Conservation (phyloP, 2,797 vertebrate species). For the Eleutherodactylus coqui region DNA sequence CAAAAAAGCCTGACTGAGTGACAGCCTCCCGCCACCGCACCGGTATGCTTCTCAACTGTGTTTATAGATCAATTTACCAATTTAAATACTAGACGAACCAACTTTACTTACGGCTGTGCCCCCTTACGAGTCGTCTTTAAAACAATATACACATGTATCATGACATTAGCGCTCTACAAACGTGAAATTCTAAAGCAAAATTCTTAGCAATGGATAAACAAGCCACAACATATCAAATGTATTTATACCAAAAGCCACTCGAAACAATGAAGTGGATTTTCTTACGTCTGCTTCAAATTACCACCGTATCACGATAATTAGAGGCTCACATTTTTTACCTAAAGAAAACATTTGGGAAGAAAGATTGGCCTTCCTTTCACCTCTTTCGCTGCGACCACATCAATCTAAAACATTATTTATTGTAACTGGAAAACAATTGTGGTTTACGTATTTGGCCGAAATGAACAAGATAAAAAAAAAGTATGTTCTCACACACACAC, state of each 20-base stretch:
- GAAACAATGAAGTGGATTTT: constrained; percentile 42
- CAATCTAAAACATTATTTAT: constrained; percentile 19
- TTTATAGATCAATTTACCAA: constrained; percentile 54
- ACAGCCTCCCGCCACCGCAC: constrained; percentile 30
- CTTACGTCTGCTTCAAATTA: constrained; percentile 46
- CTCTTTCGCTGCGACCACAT: constrained; percentile 17
- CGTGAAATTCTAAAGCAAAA: constrained; percentile 29
- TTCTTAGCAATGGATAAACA: constrained; percentile 30
- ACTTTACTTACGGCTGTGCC: background rate
- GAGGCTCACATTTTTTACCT: constrained; percentile 13
- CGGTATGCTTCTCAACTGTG: constrained; percentile 42
- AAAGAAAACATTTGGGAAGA: constrained; percentile 24
- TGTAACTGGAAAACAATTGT: constrained; percentile 35
- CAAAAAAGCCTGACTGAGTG: constrained; percentile 53
- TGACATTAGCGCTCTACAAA: constrained; percentile 26
- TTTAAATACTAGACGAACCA: constrained; percentile 28
- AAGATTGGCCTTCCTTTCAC: constrained; percentile 46
- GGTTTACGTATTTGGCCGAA: constrained; percentile 28
- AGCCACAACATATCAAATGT: constrained; percentile 26
- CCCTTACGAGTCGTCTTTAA: constrained; percentile 28
- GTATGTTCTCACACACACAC: constrained; percentile 3
- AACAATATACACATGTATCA: constrained; percentile 49
- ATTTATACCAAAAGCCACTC: constrained; percentile 50
- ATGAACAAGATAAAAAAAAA: background rate
- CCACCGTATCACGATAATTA: constrained; percentile 36